Evolutionary conservation across 2,797 vertebrate genomes (phyloP), one percentile per base, ranked within the genome.

Genomic region (Alectoris magna): DNA sequence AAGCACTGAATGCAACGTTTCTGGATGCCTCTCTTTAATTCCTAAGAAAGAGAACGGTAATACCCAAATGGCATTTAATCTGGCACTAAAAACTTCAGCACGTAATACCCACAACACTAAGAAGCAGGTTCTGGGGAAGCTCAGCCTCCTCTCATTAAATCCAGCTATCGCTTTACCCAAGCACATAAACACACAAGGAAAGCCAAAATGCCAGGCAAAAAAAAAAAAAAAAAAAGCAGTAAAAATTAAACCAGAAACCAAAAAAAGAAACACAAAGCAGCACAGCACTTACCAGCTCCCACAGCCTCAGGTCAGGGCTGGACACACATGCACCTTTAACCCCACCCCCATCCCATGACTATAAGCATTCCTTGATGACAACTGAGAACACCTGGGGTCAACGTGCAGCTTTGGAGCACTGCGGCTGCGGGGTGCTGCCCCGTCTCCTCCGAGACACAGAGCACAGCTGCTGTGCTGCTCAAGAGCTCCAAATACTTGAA

Each of bases 281-380:
- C 9, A 58, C 7, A 48, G 13, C 70, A 83, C 78, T 87, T 9
- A 87, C 82, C 77, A 67, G 13, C 15, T 15, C 62, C 5, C 22
- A 3, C 4, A 41, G 6, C 11, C 34, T 2, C 46, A 26, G 2
- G 0, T 0, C 19, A 29, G 27, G 27, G 17, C n/a, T 5, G 11
- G 11, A n/a, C 31, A n/a, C 10, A 51, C 23, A 8, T 14, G 9
- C 16, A 55, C 11, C 18, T 39, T 29, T 29, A 8, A 19, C 12
- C 34, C 39, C 39, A 43, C 18, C 13, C 34, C 34, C 34, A 34
- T 34, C 27, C 62, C 62, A 43, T 4, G 2, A 10, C 19, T 43
- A 64, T 7, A 41, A 43, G 39, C 27, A 43, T 7, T 26, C 59
- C 39, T 41, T 31, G 18, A 22, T 31, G 39, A 43, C 6, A 64